These are phyloP conservation scores for Megalops cyprinoides DNA, from an alignment of 2,797 vertebrate genomes.

Conservation along the genomic window DNA sequence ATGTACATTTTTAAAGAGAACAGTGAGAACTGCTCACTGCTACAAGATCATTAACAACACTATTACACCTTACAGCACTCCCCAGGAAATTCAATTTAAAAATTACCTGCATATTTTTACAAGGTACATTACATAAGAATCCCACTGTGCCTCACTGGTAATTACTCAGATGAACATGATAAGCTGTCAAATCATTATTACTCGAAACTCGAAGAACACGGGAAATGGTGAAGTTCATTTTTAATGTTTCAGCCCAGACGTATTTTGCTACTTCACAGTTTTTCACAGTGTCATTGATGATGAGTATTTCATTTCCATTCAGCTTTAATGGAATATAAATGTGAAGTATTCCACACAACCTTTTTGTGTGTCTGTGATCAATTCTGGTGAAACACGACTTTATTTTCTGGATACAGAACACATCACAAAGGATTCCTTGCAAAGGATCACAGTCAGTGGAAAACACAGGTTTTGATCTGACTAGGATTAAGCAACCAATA, in stretches of 20 bases:
- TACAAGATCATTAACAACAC: too few species aligned
- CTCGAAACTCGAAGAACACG: background rate
- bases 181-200: background rate
- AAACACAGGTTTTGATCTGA: too few species aligned
- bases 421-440: slow-evolving; percentile 1
- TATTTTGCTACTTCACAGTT: too few species aligned
- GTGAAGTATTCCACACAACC: too few species aligned
- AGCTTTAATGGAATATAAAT: too few species aligned
- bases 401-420: slow-evolving; percentile 10
- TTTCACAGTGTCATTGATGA: too few species aligned
- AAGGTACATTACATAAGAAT: background rate
- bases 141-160: background rate
- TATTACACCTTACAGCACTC: background rate
- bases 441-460: slow-evolving; percentile 8
- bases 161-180: background rate
- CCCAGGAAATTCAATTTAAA: background rate
- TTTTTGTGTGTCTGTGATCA: too few species aligned
- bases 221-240: background rate
- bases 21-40: background rate
- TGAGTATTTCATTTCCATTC: too few species aligned
- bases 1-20: background rate
- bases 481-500: too few species aligned
- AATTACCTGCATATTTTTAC: background rate
- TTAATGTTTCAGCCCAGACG: background rate
- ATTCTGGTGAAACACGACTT: too few species aligned